Evolutionary conservation across 2,888 invertebrate species (phyloP).

Genomic region (Zonitis immaculata): DNA sequence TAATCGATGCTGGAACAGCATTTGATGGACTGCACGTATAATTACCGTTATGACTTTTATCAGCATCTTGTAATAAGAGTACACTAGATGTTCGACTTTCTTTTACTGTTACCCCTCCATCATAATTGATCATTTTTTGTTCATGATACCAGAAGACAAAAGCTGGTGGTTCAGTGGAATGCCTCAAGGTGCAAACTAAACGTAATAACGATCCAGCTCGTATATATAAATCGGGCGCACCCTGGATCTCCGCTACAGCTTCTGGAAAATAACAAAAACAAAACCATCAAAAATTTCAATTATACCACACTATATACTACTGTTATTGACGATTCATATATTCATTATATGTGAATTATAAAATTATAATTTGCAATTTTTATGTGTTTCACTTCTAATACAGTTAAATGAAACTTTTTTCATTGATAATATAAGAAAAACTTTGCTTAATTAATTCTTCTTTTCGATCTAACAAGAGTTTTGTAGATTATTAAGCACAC

Average conservation of each 20-base stretch:
- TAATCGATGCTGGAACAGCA: constrained; percentile 60
- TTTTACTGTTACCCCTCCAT: constrained; percentile 54
- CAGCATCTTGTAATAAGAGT: constrained; percentile 62
- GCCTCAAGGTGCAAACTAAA: constrained; percentile 55
- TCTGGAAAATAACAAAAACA: constrained; percentile 44
- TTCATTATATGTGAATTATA: too few species aligned
- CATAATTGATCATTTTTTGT: constrained; percentile 60
- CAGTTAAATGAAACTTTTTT: too few species aligned
- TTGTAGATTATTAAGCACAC: too few species aligned
- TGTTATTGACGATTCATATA: neutral
- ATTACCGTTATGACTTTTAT: constrained; percentile 60
- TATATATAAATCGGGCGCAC: constrained; percentile 58
- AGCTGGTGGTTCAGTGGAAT: constrained; percentile 55
- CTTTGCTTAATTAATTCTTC: too few species aligned
- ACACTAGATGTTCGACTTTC: constrained; percentile 60
- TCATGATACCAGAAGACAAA: constrained; percentile 62
- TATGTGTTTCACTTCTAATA: too few species aligned
- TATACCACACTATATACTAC: too few species aligned
- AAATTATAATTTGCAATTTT: too few species aligned
- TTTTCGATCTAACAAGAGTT: too few species aligned
- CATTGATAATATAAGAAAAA: too few species aligned
- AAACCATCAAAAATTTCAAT: constrained; percentile 12
- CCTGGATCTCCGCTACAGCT: constrained; percentile 56
- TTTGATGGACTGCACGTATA: constrained; percentile 67
- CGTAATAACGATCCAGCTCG: constrained; percentile 56